Conservation (phyloP, 2,888 invertebrate genomes). For the Phania funesta region DNA sequence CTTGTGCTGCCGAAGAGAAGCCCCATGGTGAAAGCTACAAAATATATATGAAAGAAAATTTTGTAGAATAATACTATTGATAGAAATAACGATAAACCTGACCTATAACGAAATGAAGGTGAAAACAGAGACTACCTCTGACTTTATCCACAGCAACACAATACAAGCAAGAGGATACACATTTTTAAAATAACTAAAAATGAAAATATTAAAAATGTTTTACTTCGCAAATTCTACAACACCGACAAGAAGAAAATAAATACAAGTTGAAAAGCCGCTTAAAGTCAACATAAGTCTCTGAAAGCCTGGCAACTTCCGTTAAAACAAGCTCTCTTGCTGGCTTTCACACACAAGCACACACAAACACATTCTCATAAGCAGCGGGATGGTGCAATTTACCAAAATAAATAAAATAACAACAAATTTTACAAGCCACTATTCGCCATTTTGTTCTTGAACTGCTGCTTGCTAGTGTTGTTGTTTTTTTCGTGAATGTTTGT, state of each 20-base stretch:
- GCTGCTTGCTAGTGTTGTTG: neutral
- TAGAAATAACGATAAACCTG: constrained; percentile 9
- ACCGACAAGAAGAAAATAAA: neutral
- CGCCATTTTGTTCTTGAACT: constrained; percentile 14
- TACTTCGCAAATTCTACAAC: neutral
- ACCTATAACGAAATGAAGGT: neutral
- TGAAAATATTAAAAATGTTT: neutral
- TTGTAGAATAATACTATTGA: neutral
- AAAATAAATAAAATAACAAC: neutral
- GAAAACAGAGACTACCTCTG: neutral
- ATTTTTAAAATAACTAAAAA: too few species aligned
- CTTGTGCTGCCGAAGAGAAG: neutral
- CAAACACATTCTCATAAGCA: neutral
- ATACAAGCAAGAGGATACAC: too few species aligned
- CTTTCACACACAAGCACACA: neutral
- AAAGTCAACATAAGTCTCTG: constrained; percentile 55
- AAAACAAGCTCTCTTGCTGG: constrained; percentile 3
- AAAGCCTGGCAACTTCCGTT: constrained; percentile 42
- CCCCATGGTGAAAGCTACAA: constrained; percentile 37
- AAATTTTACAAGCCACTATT: constrained; percentile 22
- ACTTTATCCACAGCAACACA: too few species aligned
- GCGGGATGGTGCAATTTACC: neutral
- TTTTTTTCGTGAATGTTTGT: neutral
- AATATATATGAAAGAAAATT: neutral
- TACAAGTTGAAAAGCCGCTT: constrained; percentile 57